Base-by-base conservation (phyloP, 2,113 vertebrate genomes). In the Geothlypis trichas region DNA sequence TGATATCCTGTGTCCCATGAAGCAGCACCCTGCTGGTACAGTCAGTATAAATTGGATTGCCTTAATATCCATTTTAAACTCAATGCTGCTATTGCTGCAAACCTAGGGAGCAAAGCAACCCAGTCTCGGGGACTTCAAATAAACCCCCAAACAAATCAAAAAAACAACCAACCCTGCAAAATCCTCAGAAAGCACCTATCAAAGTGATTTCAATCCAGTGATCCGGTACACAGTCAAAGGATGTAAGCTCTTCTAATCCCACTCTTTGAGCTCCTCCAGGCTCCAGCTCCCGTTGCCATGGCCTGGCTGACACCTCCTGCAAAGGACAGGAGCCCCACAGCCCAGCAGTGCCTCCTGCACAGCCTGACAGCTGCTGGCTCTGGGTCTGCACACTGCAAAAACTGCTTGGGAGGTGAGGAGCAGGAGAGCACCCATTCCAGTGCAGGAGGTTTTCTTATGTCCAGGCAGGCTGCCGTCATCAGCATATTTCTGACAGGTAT, bases 241-340 rank as follows among this genome's bases (percentile, higher is more conserved):
- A 98, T 97, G 96, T 97, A 98, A 98, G 55, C 96, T 97, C 96
- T 96, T 98, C 97, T 99, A 99, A 99, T 98, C 97, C 97, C 97
- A 89, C 33, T 31, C 96, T 98, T 98, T 98, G 96, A 95, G 96
- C 97, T 97, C 96, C 68, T 89, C 95, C 97, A 97, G 98, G 98
- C 96, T 94, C 87, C 49, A 33, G 84, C 81, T 73, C 91, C 71
- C 3, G 59, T 93, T 98, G 93, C 74, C 93, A 97, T 93, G 96
- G 93, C 96, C 96, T 5, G 24, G 86, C 90, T 96, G 96, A 98
- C 83, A 96, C 68, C 90, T 73, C 96, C 92, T 96, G 97, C 90
- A 84, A 95, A 97, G 89, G 94, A 93, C 15, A 1, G 33, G 86
- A 95, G 97, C 93, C 97, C 96, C 52, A 31, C 49, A 88, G 96